Base-by-base conservation (phyloP, 2,888 invertebrate genomes). In the Hoplodrina ambigua region DNA sequence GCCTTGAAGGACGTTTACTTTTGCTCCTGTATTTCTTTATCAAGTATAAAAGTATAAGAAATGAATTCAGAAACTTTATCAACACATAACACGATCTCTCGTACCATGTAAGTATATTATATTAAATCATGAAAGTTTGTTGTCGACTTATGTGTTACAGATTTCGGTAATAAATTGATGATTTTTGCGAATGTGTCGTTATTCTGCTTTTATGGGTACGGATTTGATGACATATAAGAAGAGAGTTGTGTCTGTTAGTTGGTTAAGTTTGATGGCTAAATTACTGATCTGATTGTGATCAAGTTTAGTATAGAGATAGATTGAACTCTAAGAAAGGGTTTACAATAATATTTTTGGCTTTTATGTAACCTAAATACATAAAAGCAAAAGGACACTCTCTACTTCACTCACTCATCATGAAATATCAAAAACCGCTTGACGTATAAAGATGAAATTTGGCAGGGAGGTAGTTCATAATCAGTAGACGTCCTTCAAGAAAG, bases 51-150 rank as follows among this genome's bases (percentile, higher is more conserved):
- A 83, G 69, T 78, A 73, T 75, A 46, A 6, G 72, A 77, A 81
- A 84, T 84, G 50, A 78, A 84, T 83, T 81, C 84, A 44, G 55
- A 72, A 84, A 84, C 77, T 84, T 84, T 84, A 59, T 75, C 74
- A 81, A 68, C 76, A 79, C 75, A 70, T 85, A 79, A 69, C 71
- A 71, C n/a, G 19, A 63, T 57, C 41, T 69, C 63, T 50, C 41
- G 19, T 59, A 50, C 46, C 46, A 30, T 71, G 59, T 67, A 75
- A 70, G 80, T 76, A 53, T 76, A 70, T 71, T 66, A 71, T 69
- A 75, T 76, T 69, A 74, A 80, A 80, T 75, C 71, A 78, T 54
- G 58, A 64, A 83, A 83, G 65, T 78, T 78, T 68, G 64, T 68
- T 60, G 72, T 68, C 20, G 69, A 72, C 62, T 71, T 76, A 19